Evolutionary conservation across 2,113 vertebrate genomes (phyloP).

Genomic region (Pollimyrus isidori): DNA sequence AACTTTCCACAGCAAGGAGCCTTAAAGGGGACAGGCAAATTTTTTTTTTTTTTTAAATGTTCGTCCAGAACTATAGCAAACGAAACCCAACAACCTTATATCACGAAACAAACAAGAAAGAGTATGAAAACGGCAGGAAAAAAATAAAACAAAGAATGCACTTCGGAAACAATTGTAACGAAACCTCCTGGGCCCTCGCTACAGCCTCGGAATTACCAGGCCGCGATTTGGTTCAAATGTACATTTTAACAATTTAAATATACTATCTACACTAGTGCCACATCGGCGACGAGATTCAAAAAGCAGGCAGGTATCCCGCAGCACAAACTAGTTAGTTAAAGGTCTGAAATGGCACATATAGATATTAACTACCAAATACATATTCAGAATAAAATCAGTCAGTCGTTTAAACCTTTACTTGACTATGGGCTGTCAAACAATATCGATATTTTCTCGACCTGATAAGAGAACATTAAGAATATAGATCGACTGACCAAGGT

Average conservation of each 20-base stretch:
- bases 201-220: neutral
- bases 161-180: neutral
- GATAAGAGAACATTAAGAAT: neutral
- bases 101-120: neutral
- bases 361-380: neutral
- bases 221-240: neutral
- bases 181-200: neutral
- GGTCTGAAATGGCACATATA: neutral
- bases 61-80: neutral
- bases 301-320: neutral
- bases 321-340: neutral
- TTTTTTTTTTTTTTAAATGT: too few species aligned
- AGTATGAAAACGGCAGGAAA: neutral
- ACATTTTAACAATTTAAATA: neutral
- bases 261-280: neutral
- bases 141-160: neutral
- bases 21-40: constrained; percentile 46
- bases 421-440: neutral
- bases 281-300: neutral
- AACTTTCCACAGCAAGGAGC: constrained; percentile 89
- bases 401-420: neutral
- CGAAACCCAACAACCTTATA: neutral
- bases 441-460: neutral
- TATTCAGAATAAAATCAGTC: neutral
- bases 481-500: neutral